Evolutionary conservation across 2,888 invertebrate species (phyloP).

Genomic region (Drosophila tanythrix): DNA sequence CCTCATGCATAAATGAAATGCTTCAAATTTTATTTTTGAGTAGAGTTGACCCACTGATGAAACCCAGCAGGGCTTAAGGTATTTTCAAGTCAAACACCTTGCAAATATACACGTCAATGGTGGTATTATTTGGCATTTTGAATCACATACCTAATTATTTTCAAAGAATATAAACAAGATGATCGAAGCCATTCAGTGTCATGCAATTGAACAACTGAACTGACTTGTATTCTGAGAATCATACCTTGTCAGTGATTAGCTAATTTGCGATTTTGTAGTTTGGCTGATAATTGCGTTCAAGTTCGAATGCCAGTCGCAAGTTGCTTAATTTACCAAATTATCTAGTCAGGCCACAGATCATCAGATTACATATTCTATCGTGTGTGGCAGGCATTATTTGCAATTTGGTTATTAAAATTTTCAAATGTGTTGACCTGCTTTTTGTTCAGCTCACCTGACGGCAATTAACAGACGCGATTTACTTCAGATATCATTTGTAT

Average conservation of each 20-base stretch:
- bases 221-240: background rate
- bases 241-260: background rate
- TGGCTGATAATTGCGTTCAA: slow-evolving; percentile 5
- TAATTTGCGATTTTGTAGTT: slow-evolving; percentile 4
- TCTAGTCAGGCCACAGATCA: slow-evolving; percentile 19
- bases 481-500: background rate
- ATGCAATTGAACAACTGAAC: background rate
- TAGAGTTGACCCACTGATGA: background rate
- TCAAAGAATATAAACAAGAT: background rate
- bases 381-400: slow-evolving; percentile 16
- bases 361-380: slow-evolving; percentile 7
- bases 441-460: slow-evolving; percentile 9
- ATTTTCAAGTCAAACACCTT: background rate
- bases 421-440: slow-evolving; percentile 20
- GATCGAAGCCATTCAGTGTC: background rate
- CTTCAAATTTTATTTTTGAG: background rate
- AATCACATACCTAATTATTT: background rate
- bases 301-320: slow-evolving; percentile 12
- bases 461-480: slow-evolving; percentile 1
- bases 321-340: slow-evolving; percentile 18
- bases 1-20: background rate
- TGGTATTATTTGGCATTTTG: background rate
- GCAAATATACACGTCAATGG: background rate
- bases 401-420: slow-evolving; percentile 17
- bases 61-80: background rate